Base-by-base conservation (phyloP, 2,797 vertebrate genomes). In the Falco concolor region DNA sequence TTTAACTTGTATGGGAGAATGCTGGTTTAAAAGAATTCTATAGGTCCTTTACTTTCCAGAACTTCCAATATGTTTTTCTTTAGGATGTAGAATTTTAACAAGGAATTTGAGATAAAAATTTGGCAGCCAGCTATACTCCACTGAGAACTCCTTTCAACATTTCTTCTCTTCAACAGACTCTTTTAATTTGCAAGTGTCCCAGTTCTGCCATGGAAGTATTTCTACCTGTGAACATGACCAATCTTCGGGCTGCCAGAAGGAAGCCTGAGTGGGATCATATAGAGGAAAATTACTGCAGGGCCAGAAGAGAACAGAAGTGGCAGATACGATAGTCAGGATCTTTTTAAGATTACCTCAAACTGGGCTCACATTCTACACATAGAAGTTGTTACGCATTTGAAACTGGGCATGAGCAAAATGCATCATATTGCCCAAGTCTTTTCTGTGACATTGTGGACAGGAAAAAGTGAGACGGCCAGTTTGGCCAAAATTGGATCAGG, bases 371-470 rank as follows among this genome's bases (percentile, higher is more conserved):
- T 77, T 92, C 61, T n/a, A 25, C 13, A 5, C 17, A 6, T 1
- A 59, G 32, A 87, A 38, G 4, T 0, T 3, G 8, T 50, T 69
- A 50, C 82, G 30, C 20, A 12, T 73, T 73, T 80, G 19, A 57
- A 63, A 83, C 3, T 1, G 23, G 53, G 44, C 12, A 20, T 19
- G 17, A 84, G 34, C 53, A 88, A 84, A 74, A 57, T 20, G 11
- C n/a, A 11, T 22, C 64, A 6, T 81, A 23, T 27, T 84, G 75
- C 54, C 47, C 27, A 16, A 25, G 22, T 52, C 6, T 60, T 50
- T 89, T 68, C 42, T 0, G 0, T 60, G 76, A 45, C 52, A 15
- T 25, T 3, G 5, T 1, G 1, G 20, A 10, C 9, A 81, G 42
- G 25, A 68, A 85, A 34, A 79, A 77, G 42, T 16, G 47, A 90